phyloP scores from a whole-genome alignment of 2,113 vertebrate genomes.

The Paramisgurnus dabryanus region DNA sequence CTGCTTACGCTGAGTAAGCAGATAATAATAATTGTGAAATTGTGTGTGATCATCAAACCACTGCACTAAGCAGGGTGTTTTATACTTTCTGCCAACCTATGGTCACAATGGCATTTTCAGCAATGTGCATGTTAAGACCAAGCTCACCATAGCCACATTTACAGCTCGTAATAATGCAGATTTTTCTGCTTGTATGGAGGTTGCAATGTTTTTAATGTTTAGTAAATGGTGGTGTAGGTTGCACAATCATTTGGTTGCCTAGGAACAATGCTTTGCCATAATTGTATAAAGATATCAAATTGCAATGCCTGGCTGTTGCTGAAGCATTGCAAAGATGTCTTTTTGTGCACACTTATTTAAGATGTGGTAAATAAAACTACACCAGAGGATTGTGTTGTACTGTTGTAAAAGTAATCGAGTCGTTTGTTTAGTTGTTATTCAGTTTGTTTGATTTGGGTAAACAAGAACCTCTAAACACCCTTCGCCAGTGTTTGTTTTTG shows the following conservation, averaged over 20 bases:
- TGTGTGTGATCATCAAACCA: conserved; percentile 25
- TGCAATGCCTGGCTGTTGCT: background rate
- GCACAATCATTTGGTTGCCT: conserved; percentile 43
- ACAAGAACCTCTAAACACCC: background rate
- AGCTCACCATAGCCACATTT: conserved; percentile 5
- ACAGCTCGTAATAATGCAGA: conserved; percentile 9
- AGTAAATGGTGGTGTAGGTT: conserved; percentile 3
- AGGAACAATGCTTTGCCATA: conserved; percentile 29
- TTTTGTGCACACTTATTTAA: background rate
- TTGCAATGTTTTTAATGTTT: background rate
- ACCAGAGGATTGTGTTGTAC: background rate
- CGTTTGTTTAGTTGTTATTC: background rate
- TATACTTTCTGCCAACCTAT: conserved; percentile 1
- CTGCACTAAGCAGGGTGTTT: conserved; percentile 10
- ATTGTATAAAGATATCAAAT: conserved; percentile 25
- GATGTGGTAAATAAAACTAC: background rate
- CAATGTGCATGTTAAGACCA: conserved; percentile 29
- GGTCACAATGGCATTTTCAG: conserved; percentile 21
- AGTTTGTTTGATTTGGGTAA: background rate
- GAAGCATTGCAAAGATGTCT: background rate
- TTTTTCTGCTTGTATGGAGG: conserved; percentile 12
- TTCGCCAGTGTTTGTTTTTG: background rate
- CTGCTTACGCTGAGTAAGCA: conserved; percentile 54
- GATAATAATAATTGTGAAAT: conserved; percentile 35
- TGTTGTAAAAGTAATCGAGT: background rate